Percentiles rank a stretch among this genome's conserved stretches.
phyloP scores from a whole-genome alignment of 2,797 vertebrate species.

The Malacoctenus gilli region DNA sequence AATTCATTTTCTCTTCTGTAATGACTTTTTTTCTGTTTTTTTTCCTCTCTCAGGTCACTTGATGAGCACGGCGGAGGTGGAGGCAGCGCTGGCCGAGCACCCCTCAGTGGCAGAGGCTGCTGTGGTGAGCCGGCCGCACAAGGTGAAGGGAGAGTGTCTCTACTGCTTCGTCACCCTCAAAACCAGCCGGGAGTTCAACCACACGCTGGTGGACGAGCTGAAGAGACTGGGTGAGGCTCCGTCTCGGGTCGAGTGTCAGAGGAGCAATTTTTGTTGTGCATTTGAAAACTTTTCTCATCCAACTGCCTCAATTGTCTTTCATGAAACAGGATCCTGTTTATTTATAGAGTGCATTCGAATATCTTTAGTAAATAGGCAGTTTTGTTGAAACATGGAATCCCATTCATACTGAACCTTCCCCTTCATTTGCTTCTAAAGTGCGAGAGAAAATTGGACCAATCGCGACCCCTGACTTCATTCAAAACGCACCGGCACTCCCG shows the following conservation, averaged over 20 bases:
- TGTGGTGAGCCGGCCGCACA: constrained; percentile 80
- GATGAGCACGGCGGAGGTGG: constrained; percentile 85
- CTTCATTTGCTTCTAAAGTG: constrained; percentile 60
- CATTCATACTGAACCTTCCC: too few species aligned
- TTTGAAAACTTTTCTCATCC: too few species aligned
- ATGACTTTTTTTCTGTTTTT: too few species aligned
- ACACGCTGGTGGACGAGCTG: constrained; percentile 75
- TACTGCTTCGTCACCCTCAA: constrained; percentile 85
- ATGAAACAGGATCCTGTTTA: too few species aligned
- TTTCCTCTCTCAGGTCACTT: constrained; percentile 81
- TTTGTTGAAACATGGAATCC: too few species aligned
- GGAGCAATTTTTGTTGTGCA: too few species aligned
- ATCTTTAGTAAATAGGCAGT: too few species aligned
- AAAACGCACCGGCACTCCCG: constrained; percentile 84
- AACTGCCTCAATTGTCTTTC: too few species aligned
- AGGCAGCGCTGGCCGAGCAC: constrained; percentile 79
- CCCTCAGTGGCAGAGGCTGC: constrained; percentile 77
- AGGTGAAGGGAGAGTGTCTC: constrained; percentile 83
- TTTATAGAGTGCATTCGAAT: too few species aligned
- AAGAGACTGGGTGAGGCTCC: constrained; percentile 77
- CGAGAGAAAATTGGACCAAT: constrained; percentile 87
- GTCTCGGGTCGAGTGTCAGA: too few species aligned
- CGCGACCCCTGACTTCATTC: constrained; percentile 86
- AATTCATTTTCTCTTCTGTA: too few species aligned
- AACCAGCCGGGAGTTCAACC: constrained; percentile 76